These are phyloP conservation scores for Gonioctena quinquepunctata DNA, from an alignment of 1,140 invertebrate genomes.

Conservation along the genomic window DNA sequence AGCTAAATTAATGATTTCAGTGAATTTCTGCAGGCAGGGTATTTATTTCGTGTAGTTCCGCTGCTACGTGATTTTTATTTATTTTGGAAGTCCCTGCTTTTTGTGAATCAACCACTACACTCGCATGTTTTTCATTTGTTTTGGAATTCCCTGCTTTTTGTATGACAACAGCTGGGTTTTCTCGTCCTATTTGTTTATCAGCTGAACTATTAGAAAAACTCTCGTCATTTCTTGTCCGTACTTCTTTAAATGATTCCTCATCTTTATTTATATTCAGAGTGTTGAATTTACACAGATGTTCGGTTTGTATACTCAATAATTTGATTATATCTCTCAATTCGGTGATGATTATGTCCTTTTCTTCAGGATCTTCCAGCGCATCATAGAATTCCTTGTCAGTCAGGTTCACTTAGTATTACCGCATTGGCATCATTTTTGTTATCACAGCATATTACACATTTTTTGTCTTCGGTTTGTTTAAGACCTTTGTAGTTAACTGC, in stretches of 20 bases:
- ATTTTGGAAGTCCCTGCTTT: no score
- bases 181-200: no score
- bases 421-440: background rate
- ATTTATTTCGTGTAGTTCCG: background rate
- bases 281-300: background rate
- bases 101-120: no score
- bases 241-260: no score
- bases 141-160: no score
- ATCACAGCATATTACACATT: background rate
- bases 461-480: background rate
- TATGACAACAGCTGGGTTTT: no score
- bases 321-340: constrained; percentile 5
- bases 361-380: background rate
- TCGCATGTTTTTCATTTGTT: no score
- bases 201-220: no score
- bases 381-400: background rate
- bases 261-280: no score
- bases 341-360: background rate
- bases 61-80: background rate
- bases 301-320: background rate
- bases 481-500: background rate
- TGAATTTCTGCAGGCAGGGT: background rate
- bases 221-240: no score
- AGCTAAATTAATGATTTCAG: background rate
- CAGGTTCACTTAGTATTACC: background rate